Percentiles rank a stretch among this genome's conserved stretches.
Evolutionary conservation across 2,888 invertebrate genomes (phyloP).

Genomic region (Mimas tiliae): DNA sequence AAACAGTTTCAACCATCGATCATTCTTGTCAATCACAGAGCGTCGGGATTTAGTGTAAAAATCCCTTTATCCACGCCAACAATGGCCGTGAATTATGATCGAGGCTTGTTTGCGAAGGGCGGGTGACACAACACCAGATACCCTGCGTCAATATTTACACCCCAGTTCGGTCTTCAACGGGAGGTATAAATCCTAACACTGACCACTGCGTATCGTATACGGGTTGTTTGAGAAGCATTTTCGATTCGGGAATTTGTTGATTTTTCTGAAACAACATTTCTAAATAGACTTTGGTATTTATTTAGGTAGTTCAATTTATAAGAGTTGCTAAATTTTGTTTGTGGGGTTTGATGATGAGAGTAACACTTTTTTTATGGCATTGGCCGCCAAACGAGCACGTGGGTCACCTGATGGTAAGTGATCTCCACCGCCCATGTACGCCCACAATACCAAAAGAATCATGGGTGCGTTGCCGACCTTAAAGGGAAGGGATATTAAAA

Average conservation of each 20-base stretch:
- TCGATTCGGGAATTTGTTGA: neutral
- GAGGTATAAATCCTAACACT: slow-evolving; percentile 1
- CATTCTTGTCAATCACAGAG: slow-evolving; percentile 8
- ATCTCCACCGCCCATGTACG: no score
- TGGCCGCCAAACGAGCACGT: no score
- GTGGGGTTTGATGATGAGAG: no score
- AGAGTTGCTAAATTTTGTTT: no score
- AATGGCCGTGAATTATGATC: slow-evolving; percentile 43
- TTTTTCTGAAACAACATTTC: no score
- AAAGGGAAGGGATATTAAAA: no score
- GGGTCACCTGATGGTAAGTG: no score
- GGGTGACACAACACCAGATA: slow-evolving; percentile 48
- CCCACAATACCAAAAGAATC: no score
- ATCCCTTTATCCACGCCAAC: slow-evolving; percentile 25
- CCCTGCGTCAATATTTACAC: slow-evolving; percentile 35
- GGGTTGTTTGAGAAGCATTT: neutral
- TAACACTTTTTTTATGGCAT: no score
- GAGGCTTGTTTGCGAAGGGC: slow-evolving; percentile 27
- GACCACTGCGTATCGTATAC: neutral
- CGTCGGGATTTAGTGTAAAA: slow-evolving; percentile 20
- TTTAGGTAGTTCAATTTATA: no score
- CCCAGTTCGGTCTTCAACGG: slow-evolving; percentile 12
- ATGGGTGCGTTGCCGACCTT: no score
- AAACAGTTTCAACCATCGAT: neutral
- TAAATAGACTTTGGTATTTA: no score